Evolutionary conservation across 1,140 invertebrate genomes (phyloP).

Genomic region (Calycopis cecrops): DNA sequence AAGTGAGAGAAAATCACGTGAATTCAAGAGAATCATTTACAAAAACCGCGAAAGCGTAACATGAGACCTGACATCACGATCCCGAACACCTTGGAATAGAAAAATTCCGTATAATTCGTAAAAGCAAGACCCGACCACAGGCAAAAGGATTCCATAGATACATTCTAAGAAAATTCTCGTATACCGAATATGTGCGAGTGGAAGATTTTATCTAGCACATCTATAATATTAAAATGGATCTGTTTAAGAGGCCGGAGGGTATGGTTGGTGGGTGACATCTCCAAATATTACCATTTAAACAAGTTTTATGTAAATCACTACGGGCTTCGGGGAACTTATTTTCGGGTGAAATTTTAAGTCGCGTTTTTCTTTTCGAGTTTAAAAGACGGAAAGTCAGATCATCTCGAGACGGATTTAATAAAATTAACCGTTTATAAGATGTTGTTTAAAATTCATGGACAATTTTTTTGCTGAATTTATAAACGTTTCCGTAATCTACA

Average conservation of each 20-base stretch:
- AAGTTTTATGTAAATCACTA: conserved; percentile 71
- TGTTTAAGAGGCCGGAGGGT: conserved; percentile 41
- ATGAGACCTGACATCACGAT: conserved; percentile 32
- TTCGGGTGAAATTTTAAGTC: conserved; percentile 57
- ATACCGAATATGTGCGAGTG: conserved; percentile 12
- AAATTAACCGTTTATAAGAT: conserved; percentile 49
- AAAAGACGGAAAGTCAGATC: conserved; percentile 60
- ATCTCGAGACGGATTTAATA: conserved; percentile 46
- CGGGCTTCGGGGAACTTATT: conserved; percentile 58
- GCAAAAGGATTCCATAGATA: conserved; percentile 17
- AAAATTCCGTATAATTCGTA: conserved; percentile 38
- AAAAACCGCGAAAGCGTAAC: conserved; percentile 16
- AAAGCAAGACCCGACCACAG: conserved; percentile 31
- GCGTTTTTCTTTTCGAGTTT: conserved; percentile 60
- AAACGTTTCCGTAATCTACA: too few relatives aligned
- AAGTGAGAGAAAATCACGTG: neutral
- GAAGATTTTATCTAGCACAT: conserved; percentile 21
- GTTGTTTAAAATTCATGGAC: conserved; percentile 58
- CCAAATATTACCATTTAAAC: conserved; percentile 75
- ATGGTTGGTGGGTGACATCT: conserved; percentile 58
- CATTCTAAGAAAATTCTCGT: conserved; percentile 22
- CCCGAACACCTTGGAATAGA: conserved; percentile 43
- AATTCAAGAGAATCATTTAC: conserved; percentile 23
- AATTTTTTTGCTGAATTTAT: conserved; percentile 32
- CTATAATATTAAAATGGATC: conserved; percentile 48